Base-by-base conservation (phyloP, 2,797 vertebrate genomes). In the Scolopax bukidnonensis region DNA sequence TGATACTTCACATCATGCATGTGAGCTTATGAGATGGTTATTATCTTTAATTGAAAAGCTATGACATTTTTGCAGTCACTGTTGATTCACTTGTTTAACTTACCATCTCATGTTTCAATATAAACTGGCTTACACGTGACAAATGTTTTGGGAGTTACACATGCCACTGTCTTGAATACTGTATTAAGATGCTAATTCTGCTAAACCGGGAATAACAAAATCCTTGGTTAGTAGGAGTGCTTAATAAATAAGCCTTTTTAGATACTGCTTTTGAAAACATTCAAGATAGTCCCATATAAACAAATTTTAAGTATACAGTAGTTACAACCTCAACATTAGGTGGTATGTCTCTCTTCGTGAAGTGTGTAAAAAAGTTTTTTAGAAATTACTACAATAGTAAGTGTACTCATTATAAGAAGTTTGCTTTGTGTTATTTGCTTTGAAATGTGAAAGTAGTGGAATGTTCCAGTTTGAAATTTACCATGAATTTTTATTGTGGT, bases 31-130 rank as follows among this genome's bases (percentile, higher is more conserved):
- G 50, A 50, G 16, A 12, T 40, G 6, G 23, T 59, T 94, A 32
- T 94, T 91, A 38, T 38, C 21, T 77, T 84, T 93, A 90, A 90
- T 91, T 84, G 73, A 40, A 91, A 86, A 78, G n/a, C 64, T 82
- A 1, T 61, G 64, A 32, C 6, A 82, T 92, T 87, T 84, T 77
- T 87, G 12, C 33, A 57, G 18, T 60, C 33, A 38, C 18, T 81
- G 27, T 94, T 96, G 83, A 79, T 91, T 64, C 33, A 36, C 24
- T 68, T 56, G 25, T 70, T 91, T 71, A 70, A 67, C 17, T 45
- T 74, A 67, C 3, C 77, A 51, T 47, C 45, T 92, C 24, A 12
- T 59, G 12, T 78, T 84, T 94, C 67, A 43, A 0, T 95, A 32
- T 60, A 63, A 82, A 77, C 10, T 90, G 36, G 12, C 32, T 87